Conservation (phyloP, 2,797 vertebrate genomes). For the Varecia variegata region DNA sequence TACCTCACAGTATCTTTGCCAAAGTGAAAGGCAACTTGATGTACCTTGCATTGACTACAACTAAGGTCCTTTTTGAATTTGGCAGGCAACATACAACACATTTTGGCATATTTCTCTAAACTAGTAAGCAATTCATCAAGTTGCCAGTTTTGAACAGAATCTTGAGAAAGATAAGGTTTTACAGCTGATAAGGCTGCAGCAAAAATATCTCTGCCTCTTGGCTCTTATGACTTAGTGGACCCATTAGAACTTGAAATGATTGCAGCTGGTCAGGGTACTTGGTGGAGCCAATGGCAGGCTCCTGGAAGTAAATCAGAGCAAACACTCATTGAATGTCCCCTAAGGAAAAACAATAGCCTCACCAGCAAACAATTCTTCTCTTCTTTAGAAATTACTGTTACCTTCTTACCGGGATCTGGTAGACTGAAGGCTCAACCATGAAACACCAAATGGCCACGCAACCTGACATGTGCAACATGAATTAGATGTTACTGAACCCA, state of each 20-base stretch:
- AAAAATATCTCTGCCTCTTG: not conserved
- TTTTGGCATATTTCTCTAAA: not conserved
- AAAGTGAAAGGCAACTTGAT: not conserved
- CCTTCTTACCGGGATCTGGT: not conserved
- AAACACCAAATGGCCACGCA: not conserved
- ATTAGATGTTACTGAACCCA: not conserved
- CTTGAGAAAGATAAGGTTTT: not conserved
- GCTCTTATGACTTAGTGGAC: not conserved
- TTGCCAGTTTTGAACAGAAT: not conserved
- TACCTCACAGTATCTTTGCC: not conserved
- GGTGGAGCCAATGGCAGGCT: not conserved
- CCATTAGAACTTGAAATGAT: not conserved
- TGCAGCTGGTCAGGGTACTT: not conserved
- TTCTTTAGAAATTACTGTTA: not conserved
- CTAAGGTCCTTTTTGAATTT: not conserved
- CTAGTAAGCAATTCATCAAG: not conserved
- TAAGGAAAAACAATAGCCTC: not conserved
- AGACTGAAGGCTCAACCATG: not conserved
- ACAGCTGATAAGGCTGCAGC: not conserved
- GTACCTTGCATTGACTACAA: not conserved
- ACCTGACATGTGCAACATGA: not conserved
- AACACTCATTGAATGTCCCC: not conserved
- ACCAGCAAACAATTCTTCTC: not conserved
- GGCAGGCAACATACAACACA: not conserved
- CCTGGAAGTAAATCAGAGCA: not conserved